Percentiles rank a stretch among this genome's conserved stretches.
Evolutionary conservation across 2,888 invertebrate species (phyloP).

Genomic region (Pseudanteris insignis): DNA sequence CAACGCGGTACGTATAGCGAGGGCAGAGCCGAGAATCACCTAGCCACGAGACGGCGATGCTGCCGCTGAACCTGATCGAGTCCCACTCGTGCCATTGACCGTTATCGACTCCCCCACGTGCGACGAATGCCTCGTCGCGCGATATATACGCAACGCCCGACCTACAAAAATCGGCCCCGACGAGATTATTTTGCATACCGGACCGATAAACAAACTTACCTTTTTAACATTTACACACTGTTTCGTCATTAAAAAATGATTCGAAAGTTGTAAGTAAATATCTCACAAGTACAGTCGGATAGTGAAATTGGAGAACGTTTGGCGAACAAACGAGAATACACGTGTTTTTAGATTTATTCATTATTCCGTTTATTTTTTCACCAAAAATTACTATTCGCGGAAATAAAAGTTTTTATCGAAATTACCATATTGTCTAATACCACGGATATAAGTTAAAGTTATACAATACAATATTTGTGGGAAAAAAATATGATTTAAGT

Average conservation of each 20-base stretch:
- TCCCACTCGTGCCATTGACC: conserved; percentile 65
- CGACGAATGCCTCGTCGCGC: conserved; percentile 36
- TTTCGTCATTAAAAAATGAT: conserved; percentile 9
- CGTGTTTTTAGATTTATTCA: too few relatives aligned
- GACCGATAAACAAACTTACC: conserved; percentile 17
- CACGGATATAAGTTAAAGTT: too few relatives aligned
- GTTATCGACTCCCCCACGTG: conserved; percentile 65
- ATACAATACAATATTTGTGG: too few relatives aligned
- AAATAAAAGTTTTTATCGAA: too few relatives aligned
- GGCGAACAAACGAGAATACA: too few relatives aligned
- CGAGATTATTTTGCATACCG: conserved; percentile 32
- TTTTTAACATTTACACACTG: conserved; percentile 12
- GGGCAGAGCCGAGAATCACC: conserved; percentile 57
- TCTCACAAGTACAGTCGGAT: background rate
- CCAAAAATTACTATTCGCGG: too few relatives aligned
- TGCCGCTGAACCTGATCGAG: conserved; percentile 60
- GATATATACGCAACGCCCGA: conserved; percentile 29
- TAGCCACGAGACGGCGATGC: conserved; percentile 58
- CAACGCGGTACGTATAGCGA: conserved; percentile 49
- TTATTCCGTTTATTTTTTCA: too few relatives aligned
- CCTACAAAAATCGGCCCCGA: conserved; percentile 26
- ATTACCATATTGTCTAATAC: too few relatives aligned
- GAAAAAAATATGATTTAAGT: too few relatives aligned
- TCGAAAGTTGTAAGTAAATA: background rate
- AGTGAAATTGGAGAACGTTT: conserved; percentile 1